A percentile compares a stretch with the other conserved stretches of the same genome.
phyloP scores from a whole-genome alignment of 1,140 invertebrate species.

The Drosophila setifemur region DNA sequence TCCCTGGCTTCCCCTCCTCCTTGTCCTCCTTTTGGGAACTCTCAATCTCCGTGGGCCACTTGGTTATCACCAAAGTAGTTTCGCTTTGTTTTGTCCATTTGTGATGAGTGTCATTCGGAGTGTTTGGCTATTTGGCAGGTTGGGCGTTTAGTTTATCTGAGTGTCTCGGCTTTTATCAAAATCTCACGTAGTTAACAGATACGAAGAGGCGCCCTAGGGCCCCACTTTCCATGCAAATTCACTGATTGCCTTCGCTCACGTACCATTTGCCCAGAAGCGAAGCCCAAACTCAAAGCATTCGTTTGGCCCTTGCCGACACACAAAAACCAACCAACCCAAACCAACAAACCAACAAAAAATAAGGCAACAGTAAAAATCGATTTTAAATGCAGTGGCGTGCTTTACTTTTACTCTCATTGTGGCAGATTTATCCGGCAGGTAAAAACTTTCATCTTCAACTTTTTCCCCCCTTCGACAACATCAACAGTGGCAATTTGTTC shows the following conservation, averaged over 20 bases:
- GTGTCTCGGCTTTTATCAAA: constrained; percentile 59
- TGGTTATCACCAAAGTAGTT: constrained; percentile 51
- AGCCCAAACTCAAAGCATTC: constrained; percentile 10
- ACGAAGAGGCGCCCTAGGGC: constrained; percentile 27
- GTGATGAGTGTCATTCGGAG: constrained; percentile 12
- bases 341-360: background rate
- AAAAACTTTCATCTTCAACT: constrained; percentile 44
- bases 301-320: constrained; percentile 27
- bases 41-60: constrained; percentile 37
- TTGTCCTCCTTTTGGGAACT: too few relatives aligned
- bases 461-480: background rate
- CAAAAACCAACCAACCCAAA: background rate
- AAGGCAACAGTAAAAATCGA: constrained; percentile 55
- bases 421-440: constrained; percentile 20
- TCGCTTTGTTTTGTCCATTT: constrained; percentile 40
- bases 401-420: constrained; percentile 68
- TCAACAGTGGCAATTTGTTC: constrained; percentile 24
- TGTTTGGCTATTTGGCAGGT: constrained; percentile 23
- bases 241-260: constrained; percentile 66
- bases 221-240: constrained; percentile 54
- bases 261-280: constrained; percentile 9
- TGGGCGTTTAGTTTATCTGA: constrained; percentile 47
- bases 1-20: background rate
- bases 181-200: constrained; percentile 64
- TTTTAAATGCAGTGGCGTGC: constrained; percentile 56